phyloP scores from a whole-genome alignment of 2,113 vertebrate genomes.

The Notothenia coriiceps region DNA sequence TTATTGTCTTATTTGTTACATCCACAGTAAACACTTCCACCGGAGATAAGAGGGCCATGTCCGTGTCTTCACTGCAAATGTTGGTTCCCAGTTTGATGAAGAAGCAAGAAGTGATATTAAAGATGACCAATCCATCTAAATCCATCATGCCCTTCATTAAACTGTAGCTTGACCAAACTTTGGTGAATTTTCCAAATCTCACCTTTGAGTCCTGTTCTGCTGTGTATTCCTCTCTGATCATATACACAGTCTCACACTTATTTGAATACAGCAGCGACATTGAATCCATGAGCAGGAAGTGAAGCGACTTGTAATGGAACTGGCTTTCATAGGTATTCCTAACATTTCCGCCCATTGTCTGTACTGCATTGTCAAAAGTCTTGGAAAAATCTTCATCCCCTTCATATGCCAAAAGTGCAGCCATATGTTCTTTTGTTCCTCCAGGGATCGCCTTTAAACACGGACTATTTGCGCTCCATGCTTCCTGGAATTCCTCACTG shows the following conservation, averaged over 20 bases:
- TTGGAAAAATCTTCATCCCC: accelerated
- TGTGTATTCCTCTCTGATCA: accelerated
- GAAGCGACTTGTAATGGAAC: slow-evolving; percentile 79
- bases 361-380: slow-evolving; percentile 13
- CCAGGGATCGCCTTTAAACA: slow-evolving; percentile 52
- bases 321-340: slow-evolving; percentile 39
- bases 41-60: slow-evolving; percentile 68
- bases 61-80: neutral
- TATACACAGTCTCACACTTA: slow-evolving; percentile 43
- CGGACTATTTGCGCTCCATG: accelerated
- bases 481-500: neutral
- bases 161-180: accelerated
- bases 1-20: accelerated
- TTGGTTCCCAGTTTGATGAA: slow-evolving; percentile 41
- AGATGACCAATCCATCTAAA: accelerated
- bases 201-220: slow-evolving; percentile 15
- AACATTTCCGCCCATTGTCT: slow-evolving; percentile 40
- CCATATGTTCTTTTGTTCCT: slow-evolving; percentile 39
- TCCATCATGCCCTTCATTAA: accelerated
- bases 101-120: slow-evolving; percentile 76
- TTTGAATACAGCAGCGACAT: slow-evolving; percentile 35
- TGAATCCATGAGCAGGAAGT: slow-evolving; percentile 79
- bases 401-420: slow-evolving; percentile 56
- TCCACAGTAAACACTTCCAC: slow-evolving; percentile 76
- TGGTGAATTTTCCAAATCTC: slow-evolving; percentile 69